phyloP scores from a whole-genome alignment of 1,140 invertebrate genomes.

The Diabrotica virgifera region DNA sequence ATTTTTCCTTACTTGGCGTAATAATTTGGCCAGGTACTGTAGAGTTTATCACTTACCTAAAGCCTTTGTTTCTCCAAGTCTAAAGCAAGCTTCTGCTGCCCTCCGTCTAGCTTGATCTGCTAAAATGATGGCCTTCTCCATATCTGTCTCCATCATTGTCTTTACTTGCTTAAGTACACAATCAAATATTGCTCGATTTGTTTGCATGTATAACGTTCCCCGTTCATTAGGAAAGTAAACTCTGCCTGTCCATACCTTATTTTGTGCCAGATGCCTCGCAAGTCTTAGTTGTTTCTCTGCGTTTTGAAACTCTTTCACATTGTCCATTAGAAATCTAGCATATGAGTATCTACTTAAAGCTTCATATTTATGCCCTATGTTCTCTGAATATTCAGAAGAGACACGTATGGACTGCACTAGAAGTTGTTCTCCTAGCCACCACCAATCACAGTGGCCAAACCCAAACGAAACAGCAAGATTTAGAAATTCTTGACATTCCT shows the following conservation, averaged over 20 bases:
- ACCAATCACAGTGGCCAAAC: slow-evolving; percentile 52
- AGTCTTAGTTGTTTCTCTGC: slow-evolving; percentile 41
- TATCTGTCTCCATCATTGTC: slow-evolving; percentile 39
- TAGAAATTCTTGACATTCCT: slow-evolving; percentile 49
- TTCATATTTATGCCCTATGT: slow-evolving; percentile 50
- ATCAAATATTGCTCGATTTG: slow-evolving; percentile 51
- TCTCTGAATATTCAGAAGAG: slow-evolving; percentile 43
- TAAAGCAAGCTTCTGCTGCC: slow-evolving; percentile 51
- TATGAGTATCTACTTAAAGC: slow-evolving; percentile 54
- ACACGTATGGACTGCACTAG: slow-evolving; percentile 50
- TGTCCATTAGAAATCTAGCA: slow-evolving; percentile 54
- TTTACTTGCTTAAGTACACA: slow-evolving; percentile 50
- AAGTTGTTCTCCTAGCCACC: slow-evolving; percentile 59
- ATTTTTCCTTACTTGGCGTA: too few relatives aligned
- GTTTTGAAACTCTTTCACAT: slow-evolving; percentile 44
- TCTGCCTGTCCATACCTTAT: slow-evolving; percentile 45
- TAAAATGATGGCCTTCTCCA: slow-evolving; percentile 48
- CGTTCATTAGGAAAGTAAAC: slow-evolving; percentile 22
- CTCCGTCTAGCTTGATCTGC: slow-evolving; percentile 52
- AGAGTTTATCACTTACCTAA: slow-evolving; percentile 31
- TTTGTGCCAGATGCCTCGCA: slow-evolving; percentile 38
- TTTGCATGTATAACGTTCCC: slow-evolving; percentile 50
- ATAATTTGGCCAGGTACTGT: too few relatives aligned
- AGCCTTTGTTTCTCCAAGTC: slow-evolving; percentile 49
- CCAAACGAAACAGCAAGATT: slow-evolving; percentile 51